Evolutionary conservation across 1,140 invertebrate genomes (phyloP).

Genomic region (Polypedilum pembai): DNA sequence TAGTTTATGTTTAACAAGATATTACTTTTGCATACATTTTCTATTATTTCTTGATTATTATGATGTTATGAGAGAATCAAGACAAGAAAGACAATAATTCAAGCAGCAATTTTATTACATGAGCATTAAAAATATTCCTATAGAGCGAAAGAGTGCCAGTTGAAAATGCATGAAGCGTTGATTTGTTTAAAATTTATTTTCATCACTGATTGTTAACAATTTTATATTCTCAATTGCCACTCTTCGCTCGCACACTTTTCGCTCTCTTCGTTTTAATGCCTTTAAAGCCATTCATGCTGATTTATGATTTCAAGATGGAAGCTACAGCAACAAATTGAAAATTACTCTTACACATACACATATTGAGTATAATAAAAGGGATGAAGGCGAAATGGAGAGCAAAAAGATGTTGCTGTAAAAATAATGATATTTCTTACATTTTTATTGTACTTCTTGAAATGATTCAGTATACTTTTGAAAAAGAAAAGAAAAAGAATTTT

Average conservation of each 20-base stretch:
- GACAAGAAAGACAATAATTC: not conserved
- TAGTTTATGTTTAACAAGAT: no score
- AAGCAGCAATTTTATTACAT: not conserved
- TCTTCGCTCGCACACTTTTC: not conserved
- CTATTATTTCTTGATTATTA: no score
- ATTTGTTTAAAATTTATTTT: conserved; percentile 20
- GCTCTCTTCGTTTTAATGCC: not conserved
- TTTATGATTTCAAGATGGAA: conserved; percentile 6
- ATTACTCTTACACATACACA: conserved; percentile 1
- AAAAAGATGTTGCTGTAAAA: not conserved
- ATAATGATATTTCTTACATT: no score
- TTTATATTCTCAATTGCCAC: conserved; percentile 13
- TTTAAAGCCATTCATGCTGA: conserved; percentile 12
- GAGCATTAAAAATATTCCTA: not conserved
- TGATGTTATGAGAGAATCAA: no score
- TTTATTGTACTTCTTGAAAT: no score
- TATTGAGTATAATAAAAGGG: not conserved
- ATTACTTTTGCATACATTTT: no score
- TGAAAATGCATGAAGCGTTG: conserved; percentile 4
- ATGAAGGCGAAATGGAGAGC: not conserved
- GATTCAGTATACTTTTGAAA: no score
- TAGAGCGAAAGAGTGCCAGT: not conserved
- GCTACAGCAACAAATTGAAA: not conserved
- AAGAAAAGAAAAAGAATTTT: no score
- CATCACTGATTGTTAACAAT: conserved; percentile 4